phyloP scores from a whole-genome alignment of 2,888 invertebrate species.

The Pogonocherus hispidulus region DNA sequence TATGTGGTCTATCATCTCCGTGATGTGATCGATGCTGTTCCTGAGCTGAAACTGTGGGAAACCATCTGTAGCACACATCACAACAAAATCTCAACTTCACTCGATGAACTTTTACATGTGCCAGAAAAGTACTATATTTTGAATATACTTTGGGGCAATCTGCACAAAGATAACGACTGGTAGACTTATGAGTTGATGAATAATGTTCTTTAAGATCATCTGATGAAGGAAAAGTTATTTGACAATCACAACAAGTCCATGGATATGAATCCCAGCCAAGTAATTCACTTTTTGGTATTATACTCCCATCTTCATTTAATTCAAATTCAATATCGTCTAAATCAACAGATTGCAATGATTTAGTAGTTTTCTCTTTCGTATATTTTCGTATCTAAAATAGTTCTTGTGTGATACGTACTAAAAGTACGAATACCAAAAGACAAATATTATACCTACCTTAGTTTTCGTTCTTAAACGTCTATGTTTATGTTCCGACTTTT shows the following conservation, averaged over 20 bases:
- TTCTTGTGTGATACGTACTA: neutral
- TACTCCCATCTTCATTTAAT: conserved; percentile 63
- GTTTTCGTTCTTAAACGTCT: conserved; percentile 39
- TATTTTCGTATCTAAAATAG: conserved; percentile 42
- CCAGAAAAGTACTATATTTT: conserved; percentile 75
- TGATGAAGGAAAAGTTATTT: conserved; percentile 67
- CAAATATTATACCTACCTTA: conserved; percentile 33
- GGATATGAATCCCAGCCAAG: conserved; percentile 70
- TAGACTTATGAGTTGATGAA: conserved; percentile 74
- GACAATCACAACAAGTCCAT: conserved; percentile 72
- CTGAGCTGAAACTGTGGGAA: conserved; percentile 66
- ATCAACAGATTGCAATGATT: conserved; percentile 37
- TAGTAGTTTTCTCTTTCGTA: conserved; percentile 41
- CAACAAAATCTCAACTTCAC: conserved; percentile 73
- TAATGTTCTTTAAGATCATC: conserved; percentile 74
- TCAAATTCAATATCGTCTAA: conserved; percentile 56
- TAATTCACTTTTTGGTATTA: conserved; percentile 58
- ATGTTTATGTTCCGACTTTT: conserved; percentile 36
- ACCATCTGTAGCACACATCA: conserved; percentile 73
- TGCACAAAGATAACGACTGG: conserved; percentile 76
- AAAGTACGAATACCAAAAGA: neutral
- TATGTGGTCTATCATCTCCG: conserved; percentile 70
- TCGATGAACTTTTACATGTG: conserved; percentile 75
- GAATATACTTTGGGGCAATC: conserved; percentile 77
- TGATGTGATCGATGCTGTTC: conserved; percentile 70